A percentile compares a stretch with the other conserved stretches of the same genome.
Evolutionary conservation across 1,140 invertebrate genomes (phyloP).

Genomic region (Drosophila bipectinata): DNA sequence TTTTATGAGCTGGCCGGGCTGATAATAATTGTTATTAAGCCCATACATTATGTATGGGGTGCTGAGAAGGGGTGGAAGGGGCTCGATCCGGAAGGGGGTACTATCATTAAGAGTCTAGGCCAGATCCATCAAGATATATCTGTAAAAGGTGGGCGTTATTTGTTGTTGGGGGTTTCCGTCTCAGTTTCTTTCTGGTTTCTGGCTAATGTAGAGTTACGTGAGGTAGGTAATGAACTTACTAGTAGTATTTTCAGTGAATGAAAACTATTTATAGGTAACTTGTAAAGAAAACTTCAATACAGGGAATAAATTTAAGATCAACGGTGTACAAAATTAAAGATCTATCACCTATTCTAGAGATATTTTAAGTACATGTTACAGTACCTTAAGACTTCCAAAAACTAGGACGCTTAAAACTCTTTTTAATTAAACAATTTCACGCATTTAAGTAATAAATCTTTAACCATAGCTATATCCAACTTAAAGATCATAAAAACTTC

Average conservation of each 20-base stretch:
- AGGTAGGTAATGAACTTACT: background rate
- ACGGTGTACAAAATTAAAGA: too few species aligned
- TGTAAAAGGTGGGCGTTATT: slow-evolving; percentile 23
- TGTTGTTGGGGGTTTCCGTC: slow-evolving; percentile 25
- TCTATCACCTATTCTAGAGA: too few species aligned
- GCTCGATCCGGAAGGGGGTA: background rate
- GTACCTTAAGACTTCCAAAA: too few species aligned
- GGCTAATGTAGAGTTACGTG: slow-evolving; percentile 6
- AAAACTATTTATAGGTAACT: background rate
- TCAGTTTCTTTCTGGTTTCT: slow-evolving; percentile 1
- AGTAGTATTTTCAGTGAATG: background rate
- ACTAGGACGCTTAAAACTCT: background rate
- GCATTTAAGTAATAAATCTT: background rate
- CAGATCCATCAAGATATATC: slow-evolving; percentile 37
- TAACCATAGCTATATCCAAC: background rate
- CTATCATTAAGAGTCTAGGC: slow-evolving; percentile 44
- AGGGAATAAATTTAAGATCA: too few species aligned
- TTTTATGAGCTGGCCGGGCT: slow-evolving; percentile 31
- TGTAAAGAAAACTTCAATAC: background rate
- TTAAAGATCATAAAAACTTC: background rate
- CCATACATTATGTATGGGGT: slow-evolving; percentile 26
- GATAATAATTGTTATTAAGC: slow-evolving; percentile 52
- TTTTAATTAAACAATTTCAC: background rate
- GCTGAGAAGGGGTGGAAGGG: background rate
- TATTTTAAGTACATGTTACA: too few species aligned